Base-by-base conservation (phyloP, 2,888 invertebrate genomes). In the Leucophenga montana region DNA sequence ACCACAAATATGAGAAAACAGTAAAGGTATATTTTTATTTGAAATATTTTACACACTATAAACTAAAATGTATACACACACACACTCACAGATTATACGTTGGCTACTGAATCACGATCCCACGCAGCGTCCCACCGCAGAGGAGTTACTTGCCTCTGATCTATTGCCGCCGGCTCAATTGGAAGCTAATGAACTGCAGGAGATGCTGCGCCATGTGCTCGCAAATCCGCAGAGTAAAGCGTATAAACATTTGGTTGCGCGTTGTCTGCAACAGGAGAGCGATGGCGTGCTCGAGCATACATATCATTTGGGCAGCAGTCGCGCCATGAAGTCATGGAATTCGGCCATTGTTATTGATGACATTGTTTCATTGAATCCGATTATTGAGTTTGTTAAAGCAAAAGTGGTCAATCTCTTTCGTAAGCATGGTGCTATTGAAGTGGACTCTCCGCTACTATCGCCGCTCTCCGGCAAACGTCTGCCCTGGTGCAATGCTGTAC, bases 81-180 rank as follows among this genome's bases (percentile, higher is more conserved):
- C 4, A 27, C 27, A 2, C 27, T 3, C 27, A 64, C 16, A 94
- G 77, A 93, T 94, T 87, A 82, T 88, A 68, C 86, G 84, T 54
- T 94, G 95, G 95, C 90, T 98, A 3, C 88, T 98, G 68, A 93
- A 93, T 87, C 97, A 98, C 85, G 95, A 97, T 86, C 93, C 96
- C 0, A 91, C 92, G 44, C 90, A 92, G 76, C 91, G 98, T 4
- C 98, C 98, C 0, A 94, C 96, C 0, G 94, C 97, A 6, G 92
- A 93, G 53, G 96, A 97, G 85, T 90, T 98, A 1, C 89, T 98
- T 0, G 91, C 93, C 44, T 96, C 96, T 0, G 93, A 94, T 71
- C 92, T 94, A 77, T 91, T 98, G 3, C 98, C 98, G 0, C 94
- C 97, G 0, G 94, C 95, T 0, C 92, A 93, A 77, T 90, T 97